phyloP scores from a whole-genome alignment of 2,113 vertebrate species.

The Echinops telfairi region DNA sequence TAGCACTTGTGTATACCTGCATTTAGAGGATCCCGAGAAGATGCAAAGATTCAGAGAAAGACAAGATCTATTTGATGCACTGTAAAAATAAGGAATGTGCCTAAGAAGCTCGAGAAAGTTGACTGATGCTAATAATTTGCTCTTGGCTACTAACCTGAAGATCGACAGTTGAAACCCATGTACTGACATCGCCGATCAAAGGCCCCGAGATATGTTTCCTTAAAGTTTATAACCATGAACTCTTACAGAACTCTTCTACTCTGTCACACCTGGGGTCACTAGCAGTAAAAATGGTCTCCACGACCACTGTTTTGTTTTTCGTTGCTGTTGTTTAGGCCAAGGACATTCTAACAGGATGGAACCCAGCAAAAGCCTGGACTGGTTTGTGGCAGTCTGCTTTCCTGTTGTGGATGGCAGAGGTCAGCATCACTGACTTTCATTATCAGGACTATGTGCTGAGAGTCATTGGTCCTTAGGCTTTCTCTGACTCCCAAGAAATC shows the following conservation, averaged over 20 bases:
- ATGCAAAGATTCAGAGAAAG: background rate
- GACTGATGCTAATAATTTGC: background rate
- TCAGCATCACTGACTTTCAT: background rate
- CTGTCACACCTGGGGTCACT: too few species aligned
- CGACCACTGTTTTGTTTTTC: too few species aligned
- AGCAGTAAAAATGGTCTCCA: too few species aligned
- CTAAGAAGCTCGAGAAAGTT: background rate
- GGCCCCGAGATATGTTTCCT: too few species aligned
- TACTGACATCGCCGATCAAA: background rate
- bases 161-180: background rate
- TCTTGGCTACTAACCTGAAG: background rate
- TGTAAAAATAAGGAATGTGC: background rate
- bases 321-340: background rate
- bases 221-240: too few species aligned
- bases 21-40: background rate
- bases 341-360: background rate
- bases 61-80: background rate
- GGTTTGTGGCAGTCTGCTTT: background rate
- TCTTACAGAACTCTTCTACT: too few species aligned
- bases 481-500: background rate
- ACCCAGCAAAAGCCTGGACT: accelerated
- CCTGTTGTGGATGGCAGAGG: background rate
- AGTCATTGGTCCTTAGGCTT: background rate
- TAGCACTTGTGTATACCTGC: background rate
- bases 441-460: background rate